Evolutionary conservation across 2,888 invertebrate species (phyloP).

Genomic region (Griposia aprilina): DNA sequence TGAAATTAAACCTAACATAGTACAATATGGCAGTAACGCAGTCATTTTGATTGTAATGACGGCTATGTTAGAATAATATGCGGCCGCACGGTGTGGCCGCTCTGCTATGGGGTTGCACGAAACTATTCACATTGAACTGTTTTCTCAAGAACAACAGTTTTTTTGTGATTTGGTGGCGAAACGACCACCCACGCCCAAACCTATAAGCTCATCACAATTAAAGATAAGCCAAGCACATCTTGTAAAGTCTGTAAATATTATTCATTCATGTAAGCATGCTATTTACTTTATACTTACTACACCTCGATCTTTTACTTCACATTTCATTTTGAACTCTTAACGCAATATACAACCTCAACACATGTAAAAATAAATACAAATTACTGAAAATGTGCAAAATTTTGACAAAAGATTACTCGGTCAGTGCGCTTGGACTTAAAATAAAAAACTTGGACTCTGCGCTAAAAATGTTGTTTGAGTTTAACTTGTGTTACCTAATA

Average conservation of each 20-base stretch:
- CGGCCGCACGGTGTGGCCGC: too few species aligned
- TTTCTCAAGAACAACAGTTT: too few species aligned
- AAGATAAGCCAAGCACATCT: constrained; percentile 6
- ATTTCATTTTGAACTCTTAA: neutral
- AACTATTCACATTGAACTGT: too few species aligned
- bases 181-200: too few species aligned
- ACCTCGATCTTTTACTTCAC: neutral
- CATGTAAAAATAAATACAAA: constrained; percentile 1
- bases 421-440: neutral
- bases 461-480: neutral
- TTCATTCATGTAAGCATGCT: neutral
- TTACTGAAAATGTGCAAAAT: neutral
- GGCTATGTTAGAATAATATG: too few species aligned
- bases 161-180: neutral
- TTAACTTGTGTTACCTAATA: neutral
- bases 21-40: neutral
- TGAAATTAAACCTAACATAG: constrained; percentile 35
- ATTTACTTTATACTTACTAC: neutral
- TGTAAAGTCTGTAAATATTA: constrained; percentile 28
- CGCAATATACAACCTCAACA: neutral
- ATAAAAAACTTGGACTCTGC: too few species aligned
- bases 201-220: neutral
- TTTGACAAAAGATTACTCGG: neutral
- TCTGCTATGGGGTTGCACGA: too few species aligned
- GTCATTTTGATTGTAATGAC: too few species aligned